Percentiles rank a stretch among this genome's conserved stretches.
Conservation (phyloP, 1,140 invertebrate genomes). For the Conus ventricosus region DNA sequence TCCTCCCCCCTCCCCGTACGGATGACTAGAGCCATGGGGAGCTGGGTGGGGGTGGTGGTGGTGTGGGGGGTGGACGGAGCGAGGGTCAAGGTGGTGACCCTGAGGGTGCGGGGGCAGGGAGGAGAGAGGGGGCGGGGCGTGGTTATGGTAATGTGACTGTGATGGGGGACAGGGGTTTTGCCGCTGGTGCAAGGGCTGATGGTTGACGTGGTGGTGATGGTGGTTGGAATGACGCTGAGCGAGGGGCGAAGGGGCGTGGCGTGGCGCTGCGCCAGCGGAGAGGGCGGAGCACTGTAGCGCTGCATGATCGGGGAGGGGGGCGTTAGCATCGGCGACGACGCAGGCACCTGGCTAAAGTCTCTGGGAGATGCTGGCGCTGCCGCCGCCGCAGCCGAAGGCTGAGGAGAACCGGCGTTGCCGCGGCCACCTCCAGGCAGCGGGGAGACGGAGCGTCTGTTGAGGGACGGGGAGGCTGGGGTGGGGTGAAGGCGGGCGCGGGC, state of each 20-base stretch:
- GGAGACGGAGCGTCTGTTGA: not conserved
- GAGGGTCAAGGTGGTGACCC: not conserved
- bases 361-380: not conserved
- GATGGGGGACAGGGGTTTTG: not conserved
- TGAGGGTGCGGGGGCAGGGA: constrained; percentile 3
- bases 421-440: not conserved
- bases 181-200: constrained; percentile 26
- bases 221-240: constrained; percentile 17
- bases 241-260: constrained; percentile 14
- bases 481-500: constrained; percentile 21
- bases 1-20: not conserved
- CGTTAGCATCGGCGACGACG: not conserved
- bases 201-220: constrained; percentile 31
- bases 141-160: constrained; percentile 11
- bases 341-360: constrained; percentile 33
- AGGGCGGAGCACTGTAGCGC: not conserved
- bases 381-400: not conserved
- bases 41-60: too few relatives aligned
- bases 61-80: not conserved
- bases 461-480: constrained; percentile 5
- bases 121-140: constrained; percentile 14
- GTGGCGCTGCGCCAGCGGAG: not conserved
- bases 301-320: constrained; percentile 10
- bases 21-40: not conserved
- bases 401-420: not conserved